Evolutionary conservation across 2,113 vertebrate species (phyloP).

Genomic region (Nicator chloris): DNA sequence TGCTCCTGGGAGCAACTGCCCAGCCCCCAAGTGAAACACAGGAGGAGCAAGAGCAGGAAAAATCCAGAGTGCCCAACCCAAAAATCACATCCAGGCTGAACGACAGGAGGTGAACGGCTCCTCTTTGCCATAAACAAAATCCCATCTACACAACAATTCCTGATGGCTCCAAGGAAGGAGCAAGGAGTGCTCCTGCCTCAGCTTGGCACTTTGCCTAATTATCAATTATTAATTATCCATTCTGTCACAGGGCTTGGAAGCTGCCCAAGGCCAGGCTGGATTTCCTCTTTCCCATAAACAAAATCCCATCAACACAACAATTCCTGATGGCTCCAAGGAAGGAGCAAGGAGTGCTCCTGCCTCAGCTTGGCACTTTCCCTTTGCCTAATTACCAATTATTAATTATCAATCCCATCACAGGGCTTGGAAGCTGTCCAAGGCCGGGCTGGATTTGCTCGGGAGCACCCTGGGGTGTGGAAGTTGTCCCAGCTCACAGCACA

Average conservation of each 20-base stretch:
- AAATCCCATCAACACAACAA: neutral
- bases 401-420: neutral
- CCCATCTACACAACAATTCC: neutral
- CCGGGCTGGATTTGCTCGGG: neutral
- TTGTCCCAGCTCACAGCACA: neutral
- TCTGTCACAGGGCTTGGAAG: fast-evolving
- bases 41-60: neutral
- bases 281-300: neutral
- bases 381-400: neutral
- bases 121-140: neutral
- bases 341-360: neutral
- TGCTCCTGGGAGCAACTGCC: neutral
- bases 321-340: neutral
- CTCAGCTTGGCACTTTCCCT: neutral
- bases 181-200: neutral
- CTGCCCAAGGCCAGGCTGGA: neutral
- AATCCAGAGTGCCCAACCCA: neutral
- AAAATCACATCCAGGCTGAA: neutral
- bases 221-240: no score
- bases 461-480: neutral
- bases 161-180: neutral
- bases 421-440: neutral
- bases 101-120: fast-evolving
- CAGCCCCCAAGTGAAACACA: neutral
- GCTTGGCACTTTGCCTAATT: neutral